A percentile compares a stretch with the other conserved stretches of the same genome.
phyloP scores from a whole-genome alignment of 2,888 invertebrate species.

The Ramazzottius varieornatus region DNA sequence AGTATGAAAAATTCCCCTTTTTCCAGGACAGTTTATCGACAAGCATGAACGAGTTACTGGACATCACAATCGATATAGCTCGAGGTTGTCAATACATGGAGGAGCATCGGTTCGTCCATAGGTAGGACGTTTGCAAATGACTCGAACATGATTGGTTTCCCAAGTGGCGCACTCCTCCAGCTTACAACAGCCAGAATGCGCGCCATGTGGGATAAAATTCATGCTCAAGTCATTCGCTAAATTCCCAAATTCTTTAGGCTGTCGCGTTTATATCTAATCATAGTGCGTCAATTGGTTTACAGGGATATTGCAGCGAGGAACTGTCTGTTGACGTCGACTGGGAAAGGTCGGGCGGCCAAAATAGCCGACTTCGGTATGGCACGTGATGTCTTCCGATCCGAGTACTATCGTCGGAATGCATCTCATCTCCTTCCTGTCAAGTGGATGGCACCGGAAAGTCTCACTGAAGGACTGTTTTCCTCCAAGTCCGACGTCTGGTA shows the following conservation, averaged over 20 bases:
- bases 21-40: conserved; percentile 22
- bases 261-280: no score
- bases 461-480: not conserved
- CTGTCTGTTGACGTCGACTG: not conserved
- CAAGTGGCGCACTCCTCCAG: no score
- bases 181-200: no score
- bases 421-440: not conserved
- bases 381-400: not conserved
- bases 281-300: no score
- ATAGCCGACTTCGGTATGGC: not conserved
- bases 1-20: not conserved
- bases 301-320: not conserved
- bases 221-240: no score
- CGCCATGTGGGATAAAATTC: no score
- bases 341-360: not conserved
- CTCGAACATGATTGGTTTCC: no score
- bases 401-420: not conserved
- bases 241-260: no score
- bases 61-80: conserved; percentile 83
- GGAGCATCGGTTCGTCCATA: conserved; percentile 84
- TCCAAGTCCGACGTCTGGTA: conserved; percentile 1
- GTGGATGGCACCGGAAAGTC: not conserved
- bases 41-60: conserved; percentile 51
- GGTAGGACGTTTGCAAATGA: conserved; percentile 26
- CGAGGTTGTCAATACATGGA: conserved; percentile 82